phyloP scores from a whole-genome alignment of 2,797 vertebrate species.

The Arnoldichthys spilopterus region DNA sequence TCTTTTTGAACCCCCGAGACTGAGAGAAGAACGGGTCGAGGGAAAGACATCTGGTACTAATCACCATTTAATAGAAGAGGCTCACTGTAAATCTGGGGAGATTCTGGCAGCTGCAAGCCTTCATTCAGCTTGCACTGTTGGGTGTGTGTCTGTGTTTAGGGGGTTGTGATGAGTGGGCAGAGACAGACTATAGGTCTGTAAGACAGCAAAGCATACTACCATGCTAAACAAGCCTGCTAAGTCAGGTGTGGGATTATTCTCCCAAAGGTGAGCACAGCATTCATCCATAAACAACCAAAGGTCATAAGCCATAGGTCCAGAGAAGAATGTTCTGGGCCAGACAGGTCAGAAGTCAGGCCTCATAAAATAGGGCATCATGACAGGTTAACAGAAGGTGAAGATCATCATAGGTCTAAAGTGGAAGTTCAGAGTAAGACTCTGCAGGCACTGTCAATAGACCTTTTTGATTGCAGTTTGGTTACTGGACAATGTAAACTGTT shows the following conservation, averaged over 20 bases:
- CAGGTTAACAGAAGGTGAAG: neutral
- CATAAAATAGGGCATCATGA: constrained; percentile 20
- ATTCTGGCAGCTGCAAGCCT: constrained; percentile 55
- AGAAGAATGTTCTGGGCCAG: constrained; percentile 8
- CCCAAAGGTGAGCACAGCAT: neutral
- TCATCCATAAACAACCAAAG: neutral
- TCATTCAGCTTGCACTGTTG: constrained; percentile 43
- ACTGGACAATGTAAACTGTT: constrained; percentile 39
- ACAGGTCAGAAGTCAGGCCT: constrained; percentile 17
- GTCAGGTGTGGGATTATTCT: neutral
- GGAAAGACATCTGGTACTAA: constrained; percentile 56
- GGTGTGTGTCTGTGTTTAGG: neutral
- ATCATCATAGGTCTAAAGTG: neutral
- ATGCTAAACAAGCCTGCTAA: neutral
- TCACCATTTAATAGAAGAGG: constrained; percentile 54
- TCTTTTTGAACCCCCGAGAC: constrained; percentile 70
- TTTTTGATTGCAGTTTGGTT: constrained; percentile 20
- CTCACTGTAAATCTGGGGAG: constrained; percentile 55
- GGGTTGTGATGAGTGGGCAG: neutral
- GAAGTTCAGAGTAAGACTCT: neutral
- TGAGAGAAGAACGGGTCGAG: constrained; percentile 63
- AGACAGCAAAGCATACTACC: neutral
- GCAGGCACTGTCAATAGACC: neutral
- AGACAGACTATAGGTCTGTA: neutral
- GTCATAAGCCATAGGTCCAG: neutral